Base-by-base conservation (phyloP, 2,888 invertebrate species). In the Phasia obesa region DNA sequence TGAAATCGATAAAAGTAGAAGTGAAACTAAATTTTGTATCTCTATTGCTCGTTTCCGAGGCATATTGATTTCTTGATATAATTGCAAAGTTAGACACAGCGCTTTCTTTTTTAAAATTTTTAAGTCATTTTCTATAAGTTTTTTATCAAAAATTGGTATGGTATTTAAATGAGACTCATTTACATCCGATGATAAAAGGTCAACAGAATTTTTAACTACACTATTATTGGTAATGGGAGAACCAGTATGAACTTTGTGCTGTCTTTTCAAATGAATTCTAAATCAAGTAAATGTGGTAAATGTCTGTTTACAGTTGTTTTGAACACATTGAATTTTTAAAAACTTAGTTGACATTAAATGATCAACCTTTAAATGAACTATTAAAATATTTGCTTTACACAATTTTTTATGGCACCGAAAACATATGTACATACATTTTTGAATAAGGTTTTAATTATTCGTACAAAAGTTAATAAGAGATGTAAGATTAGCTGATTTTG, bases 21-120 rank as follows among this genome's bases (percentile, higher is more conserved):
- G 9, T 15, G 67, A 53, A 69, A 69, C 67, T n/a, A 42, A 47
- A 25, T 69, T 38, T 69, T 69, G 67, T 55, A 69, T 51, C 49
- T 64, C 64, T 7, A 64, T 49, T 4, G 47, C 64, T 17, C 47
- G 44, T 31, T 31, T 64, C 49, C 53, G 38, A 21, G 67, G 53
- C 67, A 67, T 67, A 15, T 38, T 27, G 38, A 38, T 51, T 47
- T 67, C 55, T 51, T 42, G 51, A 19, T 53, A 38, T 67, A 67
- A 67, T 67, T 67, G 53, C 38, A 67, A 67, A 31, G 67, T 53
- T 42, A 67, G 27, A 38, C n/a, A 4, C 38, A 67, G 38, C 5
- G 35, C 49, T 47, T 67, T 31, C 15, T 47, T 67, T 67, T 67
- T 67, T 21, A 67, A 23, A 35, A 53, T 23, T 53, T 67, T 38